These are phyloP conservation scores for Linyphia triangularis DNA, from an alignment of 2,888 invertebrate species.

Conservation along the genomic window DNA sequence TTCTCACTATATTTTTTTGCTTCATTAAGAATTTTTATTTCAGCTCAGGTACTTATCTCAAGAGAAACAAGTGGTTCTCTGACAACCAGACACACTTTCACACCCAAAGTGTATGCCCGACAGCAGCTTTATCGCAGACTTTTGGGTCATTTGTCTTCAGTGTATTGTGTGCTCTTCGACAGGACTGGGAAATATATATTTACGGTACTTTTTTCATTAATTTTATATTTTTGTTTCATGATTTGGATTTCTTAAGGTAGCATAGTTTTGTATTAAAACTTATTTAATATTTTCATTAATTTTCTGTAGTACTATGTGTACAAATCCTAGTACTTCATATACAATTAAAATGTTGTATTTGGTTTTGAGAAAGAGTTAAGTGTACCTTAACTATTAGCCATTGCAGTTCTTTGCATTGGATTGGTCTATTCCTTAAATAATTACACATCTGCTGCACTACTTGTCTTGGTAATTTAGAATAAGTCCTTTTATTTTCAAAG, in stretches of 20 bases:
- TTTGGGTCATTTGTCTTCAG: slow-evolving; percentile 96
- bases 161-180: slow-evolving; percentile 97
- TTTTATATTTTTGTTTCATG: neutral
- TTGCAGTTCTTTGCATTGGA: no score
- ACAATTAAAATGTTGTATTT: no score
- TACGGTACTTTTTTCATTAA: slow-evolving; percentile 84
- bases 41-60: slow-evolving; percentile 82
- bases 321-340: neutral
- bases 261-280: neutral
- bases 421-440: no score
- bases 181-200: slow-evolving; percentile 93
- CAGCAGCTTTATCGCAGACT: slow-evolving; percentile 82
- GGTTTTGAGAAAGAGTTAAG: no score
- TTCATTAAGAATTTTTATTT: slow-evolving; percentile 36
- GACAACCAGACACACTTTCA: slow-evolving; percentile 83
- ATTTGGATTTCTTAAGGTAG: neutral
- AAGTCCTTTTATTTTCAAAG: no score
- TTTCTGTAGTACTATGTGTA: neutral
- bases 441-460: no score
- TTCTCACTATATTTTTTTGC: no score
- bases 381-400: no score
- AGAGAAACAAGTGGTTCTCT: slow-evolving; percentile 86
- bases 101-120: slow-evolving; percentile 84
- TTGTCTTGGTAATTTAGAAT: no score
- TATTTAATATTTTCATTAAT: no score